A percentile compares a stretch with the other conserved stretches of the same genome.
These are phyloP conservation scores for Nansenia antarctica DNA, from an alignment of 2,113 vertebrate species.

Conservation along the genomic window DNA sequence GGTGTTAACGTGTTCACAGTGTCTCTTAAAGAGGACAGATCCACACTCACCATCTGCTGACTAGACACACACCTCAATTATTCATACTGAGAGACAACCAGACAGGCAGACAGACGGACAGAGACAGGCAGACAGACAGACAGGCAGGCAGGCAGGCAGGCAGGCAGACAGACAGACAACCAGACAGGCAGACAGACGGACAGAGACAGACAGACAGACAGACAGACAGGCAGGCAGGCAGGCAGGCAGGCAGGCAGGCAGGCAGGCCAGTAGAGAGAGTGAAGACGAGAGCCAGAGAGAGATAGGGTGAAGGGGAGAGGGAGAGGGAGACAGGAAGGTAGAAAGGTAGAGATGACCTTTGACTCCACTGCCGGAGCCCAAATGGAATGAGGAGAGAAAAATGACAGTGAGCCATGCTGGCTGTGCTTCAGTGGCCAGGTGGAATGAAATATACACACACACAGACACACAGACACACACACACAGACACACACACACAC, in stretches of 20 bases:
- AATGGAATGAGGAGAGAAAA: slow-evolving; percentile 52
- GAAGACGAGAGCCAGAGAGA: neutral
- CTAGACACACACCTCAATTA: slow-evolving; percentile 68
- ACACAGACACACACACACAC: slow-evolving; percentile 1
- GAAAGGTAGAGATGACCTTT: slow-evolving; percentile 51
- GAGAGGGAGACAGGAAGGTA: slow-evolving; percentile 10
- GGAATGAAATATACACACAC: slow-evolving; percentile 34
- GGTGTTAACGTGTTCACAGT: slow-evolving; percentile 56
- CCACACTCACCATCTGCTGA: slow-evolving; percentile 68
- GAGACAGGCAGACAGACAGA: neutral
- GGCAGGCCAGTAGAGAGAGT: neutral
- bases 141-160: slow-evolving; percentile 11
- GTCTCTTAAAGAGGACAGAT: slow-evolving; percentile 56
- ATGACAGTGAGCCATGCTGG: slow-evolving; percentile 48
- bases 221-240: slow-evolving; percentile 6
- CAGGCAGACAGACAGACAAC: slow-evolving; percentile 10
- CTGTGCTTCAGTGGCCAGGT: slow-evolving; percentile 38
- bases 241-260: no score
- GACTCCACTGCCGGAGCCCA: slow-evolving; percentile 45
- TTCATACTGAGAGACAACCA: slow-evolving; percentile 54
- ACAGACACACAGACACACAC: neutral
- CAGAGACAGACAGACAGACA: slow-evolving; percentile 27
- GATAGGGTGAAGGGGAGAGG: slow-evolving; percentile 1
- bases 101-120: slow-evolving; percentile 20
- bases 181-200: slow-evolving; percentile 13